Evolutionary conservation across 1,140 invertebrate genomes (phyloP), one percentile per base, ranked within the genome.

Genomic region (Thaumetopoea pityocampa): DNA sequence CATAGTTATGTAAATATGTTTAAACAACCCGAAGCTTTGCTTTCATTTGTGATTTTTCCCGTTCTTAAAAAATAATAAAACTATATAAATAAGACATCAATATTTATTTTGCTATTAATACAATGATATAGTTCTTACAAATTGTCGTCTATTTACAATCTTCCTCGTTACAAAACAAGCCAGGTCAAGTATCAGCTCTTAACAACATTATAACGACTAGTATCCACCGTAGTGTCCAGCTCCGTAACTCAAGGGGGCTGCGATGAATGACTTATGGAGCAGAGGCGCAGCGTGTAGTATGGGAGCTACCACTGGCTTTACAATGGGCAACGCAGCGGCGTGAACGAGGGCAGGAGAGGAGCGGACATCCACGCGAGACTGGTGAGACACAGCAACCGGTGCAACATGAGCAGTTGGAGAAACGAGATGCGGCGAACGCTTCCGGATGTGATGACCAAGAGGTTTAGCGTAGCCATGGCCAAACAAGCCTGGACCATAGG

Each of bases 331-430:
- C 2, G 71, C 30, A 0, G 67, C 42, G 1, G 66, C 50, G 5
- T 45, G 35, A 3, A 67, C 60, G n/a, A 74, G 38, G 7, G 64
- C 62, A 10, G 74, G 70, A 0, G 70, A 40, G 19, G 65, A 44
- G 16, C 63, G 65, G 1, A 73, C 35, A 28, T 84, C 74, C 6
- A 83, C 35, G 4, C 78, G 63, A 2, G 78, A 68, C 26, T 84
- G 80, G 20, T 83, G 82, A 5, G 80, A 83, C 0, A 82, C 64
- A 6, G 71, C 67, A 7, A 67, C 63, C 23, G 66, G 67, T 15
- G 58, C 55, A 0, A 67, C 32, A n/a, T 64, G 55, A 16, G 55
- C 59, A 10, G 82, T 63, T 4, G 56, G 69, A 51, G 42, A 34
- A 0, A 67, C 63, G 5, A 51, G 30, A 35, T 73, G 57, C 6